phyloP scores from a whole-genome alignment of 1,140 invertebrate species.

The Rhagoletis pomonella region DNA sequence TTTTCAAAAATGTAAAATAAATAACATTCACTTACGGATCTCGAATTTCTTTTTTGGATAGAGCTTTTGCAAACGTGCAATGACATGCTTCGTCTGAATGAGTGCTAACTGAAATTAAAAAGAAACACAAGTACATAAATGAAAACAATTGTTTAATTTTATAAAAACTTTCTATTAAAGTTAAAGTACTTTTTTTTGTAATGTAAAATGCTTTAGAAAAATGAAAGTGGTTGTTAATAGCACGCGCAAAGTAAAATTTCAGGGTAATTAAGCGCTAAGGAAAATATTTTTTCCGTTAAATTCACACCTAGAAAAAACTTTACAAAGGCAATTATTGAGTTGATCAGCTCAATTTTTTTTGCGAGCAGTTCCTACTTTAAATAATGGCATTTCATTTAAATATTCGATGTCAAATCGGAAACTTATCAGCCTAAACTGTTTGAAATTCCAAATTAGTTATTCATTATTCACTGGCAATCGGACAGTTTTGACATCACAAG shows the following conservation, averaged over 20 bases:
- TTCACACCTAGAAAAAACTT: background rate
- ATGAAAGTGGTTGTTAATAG: background rate
- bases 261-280: background rate
- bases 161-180: background rate
- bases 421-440: constrained; percentile 11
- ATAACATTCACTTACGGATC: constrained; percentile 78
- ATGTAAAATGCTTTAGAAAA: background rate
- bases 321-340: background rate
- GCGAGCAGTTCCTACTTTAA: constrained; percentile 20
- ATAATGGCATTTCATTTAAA: constrained; percentile 46
- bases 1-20: background rate
- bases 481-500: constrained; percentile 39
- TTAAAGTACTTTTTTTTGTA: background rate
- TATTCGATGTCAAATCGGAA: background rate
- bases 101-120: constrained; percentile 81
- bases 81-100: constrained; percentile 86
- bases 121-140: constrained; percentile 17
- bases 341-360: background rate
- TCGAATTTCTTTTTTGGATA: constrained; percentile 83
- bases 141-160: constrained; percentile 23
- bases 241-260: background rate
- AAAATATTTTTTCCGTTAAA: too few relatives aligned
- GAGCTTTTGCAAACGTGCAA: constrained; percentile 80
- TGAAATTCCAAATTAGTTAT: constrained; percentile 1
- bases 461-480: constrained; percentile 1